Base-by-base conservation (phyloP, 2,888 invertebrate species). In the Nomada fabriciana region DNA sequence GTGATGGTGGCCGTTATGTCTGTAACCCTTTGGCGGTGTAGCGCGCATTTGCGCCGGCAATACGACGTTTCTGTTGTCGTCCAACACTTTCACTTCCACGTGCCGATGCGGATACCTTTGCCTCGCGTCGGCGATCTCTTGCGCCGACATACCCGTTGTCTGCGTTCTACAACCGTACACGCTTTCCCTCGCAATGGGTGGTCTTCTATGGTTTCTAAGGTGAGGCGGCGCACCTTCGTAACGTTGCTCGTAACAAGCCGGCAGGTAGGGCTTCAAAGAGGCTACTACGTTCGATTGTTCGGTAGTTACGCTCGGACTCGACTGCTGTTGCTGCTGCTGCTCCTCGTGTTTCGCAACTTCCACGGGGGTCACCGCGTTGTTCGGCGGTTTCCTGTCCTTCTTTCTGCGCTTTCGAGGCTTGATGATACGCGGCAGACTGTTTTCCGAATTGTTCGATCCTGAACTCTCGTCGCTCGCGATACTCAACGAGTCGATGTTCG, bases 351-450 rank as follows among this genome's bases (percentile, higher is more conserved):
- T 88, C 81, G 85, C 47, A 87, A 90, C 87, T 86, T 80, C 61
- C 75, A 59, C 29, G 4, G 82, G 18, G 18, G 70, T 73, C 3
- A 68, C 73, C 9, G 71, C 64, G 43, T 83, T 85, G 61, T 87
- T 90, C 20, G 85, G 67, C 52, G 97, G 97, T 94, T 97, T 97
- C 88, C 97, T 95, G 93, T 98, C 98, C 94, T 98, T 98, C 96
- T 98, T 98, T 92, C 98, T 96, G 70, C 98, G 95, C 93, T 98
- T 98, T 68, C 98, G 95, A 9, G 98, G 98, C 94, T 98, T 98
- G 90, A 98, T 98, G 85, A 98, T 98, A 89, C 98, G 95, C 85
- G 98, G 98, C 91, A 98, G 94, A 94, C 97, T 97, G 86, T 96
- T 97, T 92, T 97, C 97, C 13, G 96, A 95, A 78, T 94, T 95